Percentiles rank a stretch among this genome's conserved stretches.
These are phyloP conservation scores for Glaucopsyche alexis DNA, from an alignment of 2,888 invertebrate species.

Conservation along the genomic window DNA sequence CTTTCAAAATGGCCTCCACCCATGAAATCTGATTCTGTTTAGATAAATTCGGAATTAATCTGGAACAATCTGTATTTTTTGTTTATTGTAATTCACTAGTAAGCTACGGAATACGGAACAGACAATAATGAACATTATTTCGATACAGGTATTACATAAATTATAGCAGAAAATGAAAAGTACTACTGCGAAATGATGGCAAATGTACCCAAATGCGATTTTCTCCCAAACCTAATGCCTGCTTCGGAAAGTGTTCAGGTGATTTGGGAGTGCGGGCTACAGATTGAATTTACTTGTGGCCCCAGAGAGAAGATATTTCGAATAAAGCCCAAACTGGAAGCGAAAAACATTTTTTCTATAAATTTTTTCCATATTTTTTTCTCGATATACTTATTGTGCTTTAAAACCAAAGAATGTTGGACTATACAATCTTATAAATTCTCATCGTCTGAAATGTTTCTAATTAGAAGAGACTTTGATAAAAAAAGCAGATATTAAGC, in stretches of 20 bases:
- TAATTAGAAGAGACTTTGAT: too few relatives aligned
- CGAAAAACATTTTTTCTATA: constrained; percentile 35
- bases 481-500: too few relatives aligned
- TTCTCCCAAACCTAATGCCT: constrained; percentile 61
- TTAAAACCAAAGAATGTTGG: too few relatives aligned
- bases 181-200: constrained; percentile 42
- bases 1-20: constrained; percentile 33
- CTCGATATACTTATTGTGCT: not conserved
- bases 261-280: constrained; percentile 73
- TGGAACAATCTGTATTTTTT: too few relatives aligned
- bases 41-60: too few relatives aligned
- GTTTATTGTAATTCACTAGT: too few relatives aligned
- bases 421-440: too few relatives aligned
- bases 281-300: constrained; percentile 72
- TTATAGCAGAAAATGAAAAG: constrained; percentile 30
- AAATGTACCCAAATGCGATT: constrained; percentile 73
- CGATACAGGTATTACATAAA: constrained; percentile 20
- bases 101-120: too few relatives aligned
- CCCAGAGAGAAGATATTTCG: constrained; percentile 56
- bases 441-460: too few relatives aligned
- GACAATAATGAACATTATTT: too few relatives aligned
- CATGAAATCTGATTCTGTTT: constrained; percentile 5
- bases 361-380: constrained; percentile 18
- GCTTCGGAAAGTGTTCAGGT: constrained; percentile 68
- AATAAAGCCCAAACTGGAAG: constrained; percentile 39